phyloP scores from a whole-genome alignment of 2,888 invertebrate genomes.

The Cosmia pyralina region DNA sequence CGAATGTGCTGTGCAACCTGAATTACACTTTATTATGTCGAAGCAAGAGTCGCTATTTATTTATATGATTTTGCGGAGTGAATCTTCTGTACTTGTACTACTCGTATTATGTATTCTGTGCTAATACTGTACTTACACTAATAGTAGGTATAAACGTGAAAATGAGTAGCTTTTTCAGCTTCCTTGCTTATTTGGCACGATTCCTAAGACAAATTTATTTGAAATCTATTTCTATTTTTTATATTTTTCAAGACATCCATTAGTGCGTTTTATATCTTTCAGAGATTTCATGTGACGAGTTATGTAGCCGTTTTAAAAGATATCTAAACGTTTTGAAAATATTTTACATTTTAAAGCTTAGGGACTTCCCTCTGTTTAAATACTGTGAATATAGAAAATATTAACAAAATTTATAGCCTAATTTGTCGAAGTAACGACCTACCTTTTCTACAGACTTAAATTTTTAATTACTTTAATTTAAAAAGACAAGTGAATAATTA shows the following conservation, averaged over 20 bases:
- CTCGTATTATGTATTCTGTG: too few species aligned
- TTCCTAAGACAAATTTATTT: not conserved
- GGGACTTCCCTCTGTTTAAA: slow-evolving; percentile 23
- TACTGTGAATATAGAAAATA: slow-evolving; percentile 47
- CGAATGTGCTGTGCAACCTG: too few species aligned
- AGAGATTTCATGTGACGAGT: not conserved
- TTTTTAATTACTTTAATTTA: slow-evolving; percentile 50
- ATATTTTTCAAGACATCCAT: not conserved
- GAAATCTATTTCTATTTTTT: too few species aligned
- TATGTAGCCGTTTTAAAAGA: not conserved
- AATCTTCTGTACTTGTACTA: too few species aligned
- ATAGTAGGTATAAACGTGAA: slow-evolving; percentile 21
- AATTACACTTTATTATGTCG: too few species aligned
- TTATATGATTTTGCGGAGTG: too few species aligned
- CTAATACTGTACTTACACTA: too few species aligned
- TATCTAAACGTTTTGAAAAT: not conserved
- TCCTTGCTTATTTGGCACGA: slow-evolving; percentile 1
- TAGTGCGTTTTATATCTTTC: not conserved
- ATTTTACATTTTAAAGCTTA: not conserved
- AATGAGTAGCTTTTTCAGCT: not conserved
- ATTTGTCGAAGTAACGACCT: slow-evolving; percentile 47
- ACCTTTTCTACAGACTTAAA: slow-evolving; percentile 41
- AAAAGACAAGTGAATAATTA: slow-evolving; percentile 52
- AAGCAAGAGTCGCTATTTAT: too few species aligned
- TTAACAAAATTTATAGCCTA: slow-evolving; percentile 46